Base-by-base conservation (phyloP, 2,113 vertebrate genomes). In the Centropus bengalensis region DNA sequence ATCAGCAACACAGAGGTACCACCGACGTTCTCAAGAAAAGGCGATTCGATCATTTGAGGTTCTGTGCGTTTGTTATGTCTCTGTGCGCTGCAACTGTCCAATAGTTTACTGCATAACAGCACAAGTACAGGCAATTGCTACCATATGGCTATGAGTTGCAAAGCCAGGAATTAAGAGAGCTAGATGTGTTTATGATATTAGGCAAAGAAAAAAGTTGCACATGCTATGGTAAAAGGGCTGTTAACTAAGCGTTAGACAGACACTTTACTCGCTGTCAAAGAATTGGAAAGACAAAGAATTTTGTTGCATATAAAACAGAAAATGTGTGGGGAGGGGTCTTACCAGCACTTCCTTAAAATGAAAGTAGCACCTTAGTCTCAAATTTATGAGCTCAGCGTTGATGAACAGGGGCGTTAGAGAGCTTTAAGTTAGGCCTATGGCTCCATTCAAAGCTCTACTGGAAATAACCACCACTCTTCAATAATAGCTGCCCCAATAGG, bases 211-310 rank as follows among this genome's bases (percentile, higher is more conserved):
- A 58, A 60, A 88, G 33, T 40, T 73, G 73, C 30, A 62, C 10
- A 42, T 51, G 26, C n/a, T 87, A 33, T 67, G 52, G 40, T 88
- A 45, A 83, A 82, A 89, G 36, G 32, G 12, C 32, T 63, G 36
- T 66, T 92, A 85, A 69, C 38, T 56, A 54, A 88, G 59, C 55
- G 68, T 82, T 91, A 88, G 55, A 67, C 71, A 88, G 70, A 67
- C 32, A 52, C 30, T 78, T 92, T 36, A 68, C 82, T 93, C 66
- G 70, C 73, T 85, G 64, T 44, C 68, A 92, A 81, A 78, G 28
- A 63, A 67, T 63, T 27, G 82, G 62, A 94, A 94, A 88, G 56
- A 91, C 12, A 85, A 89, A 86, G 33, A 91, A 88, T 3, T 36
- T 36, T 54, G 8, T 81, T 71, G 16, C 32, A 67, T 64, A 81